Percentiles rank a stretch among this genome's conserved stretches.
phyloP scores from a whole-genome alignment of 2,888 invertebrate genomes.

The Anticlea derivata region DNA sequence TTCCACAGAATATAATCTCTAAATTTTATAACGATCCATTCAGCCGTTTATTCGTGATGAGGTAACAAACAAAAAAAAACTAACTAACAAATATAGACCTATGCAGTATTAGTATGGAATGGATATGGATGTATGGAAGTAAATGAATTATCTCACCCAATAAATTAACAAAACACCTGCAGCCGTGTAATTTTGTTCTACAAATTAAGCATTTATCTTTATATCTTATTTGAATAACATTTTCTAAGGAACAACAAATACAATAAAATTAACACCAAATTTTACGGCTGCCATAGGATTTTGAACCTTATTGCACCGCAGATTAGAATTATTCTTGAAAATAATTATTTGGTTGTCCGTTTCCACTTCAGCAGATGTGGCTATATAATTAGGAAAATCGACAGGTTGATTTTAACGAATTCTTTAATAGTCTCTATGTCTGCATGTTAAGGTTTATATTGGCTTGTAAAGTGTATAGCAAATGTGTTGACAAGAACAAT shows the following conservation, averaged over 20 bases:
- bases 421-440: not conserved
- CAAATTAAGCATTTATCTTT: constrained; percentile 25
- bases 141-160: too few relatives aligned
- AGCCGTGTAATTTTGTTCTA: constrained; percentile 23
- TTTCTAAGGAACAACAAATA: constrained; percentile 16
- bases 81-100: too few relatives aligned
- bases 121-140: too few relatives aligned
- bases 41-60: too few relatives aligned
- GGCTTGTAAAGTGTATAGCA: not conserved
- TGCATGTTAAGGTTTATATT: not conserved
- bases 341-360: constrained; percentile 24
- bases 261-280: constrained; percentile 34
- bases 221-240: constrained; percentile 21
- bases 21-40: too few relatives aligned
- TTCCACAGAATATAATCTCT: too few relatives aligned
- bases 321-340: not conserved
- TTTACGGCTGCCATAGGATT: not conserved
- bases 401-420: constrained; percentile 13
- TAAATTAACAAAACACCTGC: constrained; percentile 28
- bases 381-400: constrained; percentile 30
- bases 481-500: constrained; percentile 3
- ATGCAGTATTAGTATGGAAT: too few relatives aligned
- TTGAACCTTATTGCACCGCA: not conserved
- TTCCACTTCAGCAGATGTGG: constrained; percentile 47
- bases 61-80: too few relatives aligned